Evolutionary conservation across 2,797 vertebrate genomes (phyloP).

Genomic region (Arnoldichthys spilopterus): DNA sequence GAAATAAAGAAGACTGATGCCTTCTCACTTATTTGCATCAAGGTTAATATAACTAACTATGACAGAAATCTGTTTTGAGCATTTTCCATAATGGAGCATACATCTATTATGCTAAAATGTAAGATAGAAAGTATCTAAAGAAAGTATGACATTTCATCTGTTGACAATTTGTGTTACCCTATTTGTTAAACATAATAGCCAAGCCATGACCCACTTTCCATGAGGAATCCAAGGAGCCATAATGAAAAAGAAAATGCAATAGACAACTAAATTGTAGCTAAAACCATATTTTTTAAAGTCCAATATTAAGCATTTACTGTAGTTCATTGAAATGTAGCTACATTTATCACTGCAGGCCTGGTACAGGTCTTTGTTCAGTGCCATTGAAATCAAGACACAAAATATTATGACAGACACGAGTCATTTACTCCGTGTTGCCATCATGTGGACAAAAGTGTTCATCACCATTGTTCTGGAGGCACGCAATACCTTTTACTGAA

Average conservation of each 20-base stretch:
- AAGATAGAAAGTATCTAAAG: neutral
- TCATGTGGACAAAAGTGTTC: conserved; percentile 31
- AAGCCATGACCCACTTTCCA: too few relatives aligned
- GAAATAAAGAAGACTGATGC: too few relatives aligned
- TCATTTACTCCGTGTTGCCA: conserved; percentile 24
- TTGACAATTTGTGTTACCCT: neutral
- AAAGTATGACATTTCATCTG: neutral
- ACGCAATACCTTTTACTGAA: neutral
- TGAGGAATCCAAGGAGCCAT: neutral
- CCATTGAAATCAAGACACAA: conserved; percentile 1
- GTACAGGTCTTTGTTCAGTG: neutral
- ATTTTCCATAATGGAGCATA: neutral
- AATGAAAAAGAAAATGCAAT: neutral
- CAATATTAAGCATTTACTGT: neutral
- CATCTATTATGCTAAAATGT: neutral
- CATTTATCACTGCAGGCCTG: neutral
- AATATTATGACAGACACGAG: neutral
- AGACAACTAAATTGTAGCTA: neutral
- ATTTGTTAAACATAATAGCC: neutral
- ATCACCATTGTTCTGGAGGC: neutral
- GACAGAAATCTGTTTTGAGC: too few relatives aligned
- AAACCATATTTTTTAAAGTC: neutral
- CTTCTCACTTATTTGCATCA: too few relatives aligned
- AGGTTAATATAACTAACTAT: too few relatives aligned
- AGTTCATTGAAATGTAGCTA: neutral